Conservation (phyloP, 2,797 vertebrate species). For the Balearica regulorum region DNA sequence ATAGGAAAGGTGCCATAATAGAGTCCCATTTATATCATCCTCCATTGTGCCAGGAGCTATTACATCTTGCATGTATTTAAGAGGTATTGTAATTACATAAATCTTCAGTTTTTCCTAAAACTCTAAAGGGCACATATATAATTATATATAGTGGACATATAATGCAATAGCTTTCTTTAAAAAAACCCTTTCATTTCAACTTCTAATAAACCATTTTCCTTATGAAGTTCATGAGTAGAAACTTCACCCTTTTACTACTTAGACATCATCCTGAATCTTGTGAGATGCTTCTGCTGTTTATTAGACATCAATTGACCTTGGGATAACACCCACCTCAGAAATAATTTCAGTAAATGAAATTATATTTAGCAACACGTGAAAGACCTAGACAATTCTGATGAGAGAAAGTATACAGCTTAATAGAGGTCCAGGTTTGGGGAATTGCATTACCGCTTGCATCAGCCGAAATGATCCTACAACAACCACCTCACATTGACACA, state of each 20-base stretch:
- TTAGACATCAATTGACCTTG: neutral
- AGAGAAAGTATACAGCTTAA: neutral
- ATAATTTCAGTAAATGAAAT: constrained; percentile 18
- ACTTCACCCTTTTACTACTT: neutral
- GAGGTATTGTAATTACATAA: neutral
- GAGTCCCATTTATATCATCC: neutral
- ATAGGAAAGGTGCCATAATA: neutral
- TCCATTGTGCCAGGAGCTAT: neutral
- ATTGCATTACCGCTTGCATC: constrained; percentile 44
- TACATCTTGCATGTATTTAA: neutral
- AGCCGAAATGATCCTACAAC: constrained; percentile 36
- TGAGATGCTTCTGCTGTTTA: neutral
- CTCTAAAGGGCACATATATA: neutral
- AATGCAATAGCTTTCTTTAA: neutral
- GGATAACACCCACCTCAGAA: constrained; percentile 16
- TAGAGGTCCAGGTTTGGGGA: constrained; percentile 24
- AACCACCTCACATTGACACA: constrained; percentile 39
- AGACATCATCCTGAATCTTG: neutral
- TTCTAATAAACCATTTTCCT: neutral
- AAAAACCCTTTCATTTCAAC: neutral
- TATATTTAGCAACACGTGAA: neutral
- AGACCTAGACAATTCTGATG: neutral
- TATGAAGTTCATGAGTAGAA: neutral
- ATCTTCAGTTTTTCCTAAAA: neutral
- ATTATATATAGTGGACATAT: neutral